phyloP scores from a whole-genome alignment of 2,113 vertebrate genomes.

The Bostrychus sinensis region DNA sequence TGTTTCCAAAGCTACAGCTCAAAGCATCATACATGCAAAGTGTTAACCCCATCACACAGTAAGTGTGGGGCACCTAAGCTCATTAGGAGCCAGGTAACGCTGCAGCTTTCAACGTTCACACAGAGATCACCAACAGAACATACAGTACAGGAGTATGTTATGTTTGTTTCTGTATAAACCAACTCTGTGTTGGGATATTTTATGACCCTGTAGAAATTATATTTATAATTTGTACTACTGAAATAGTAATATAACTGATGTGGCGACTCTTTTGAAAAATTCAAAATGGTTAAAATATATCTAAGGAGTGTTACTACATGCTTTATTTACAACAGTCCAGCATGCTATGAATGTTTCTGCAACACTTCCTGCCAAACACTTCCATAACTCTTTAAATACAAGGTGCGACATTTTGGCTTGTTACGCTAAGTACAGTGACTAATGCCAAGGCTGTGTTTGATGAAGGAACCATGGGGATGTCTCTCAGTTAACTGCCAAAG shows the following conservation, averaged over 20 bases:
- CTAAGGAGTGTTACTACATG: neutral
- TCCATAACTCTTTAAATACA: conserved; percentile 29
- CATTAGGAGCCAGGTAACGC: conserved; percentile 23
- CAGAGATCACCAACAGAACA: conserved; percentile 2
- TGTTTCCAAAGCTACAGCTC: conserved; percentile 51
- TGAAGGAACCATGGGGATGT: conserved; percentile 30
- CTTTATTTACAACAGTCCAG: neutral
- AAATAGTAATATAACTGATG: neutral
- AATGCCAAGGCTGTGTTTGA: conserved; percentile 35
- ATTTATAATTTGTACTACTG: neutral
- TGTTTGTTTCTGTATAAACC: neutral
- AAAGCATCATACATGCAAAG: conserved; percentile 50
- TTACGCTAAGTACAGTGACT: conserved; percentile 57
- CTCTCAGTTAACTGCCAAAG: conserved; percentile 63
- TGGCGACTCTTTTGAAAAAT: neutral
- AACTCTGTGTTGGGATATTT: neutral
- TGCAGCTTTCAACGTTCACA: conserved; percentile 9
- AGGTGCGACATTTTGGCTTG: conserved; percentile 59
- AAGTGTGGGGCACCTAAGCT: conserved; percentile 44
- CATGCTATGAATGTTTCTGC: neutral
- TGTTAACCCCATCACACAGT: conserved; percentile 29
- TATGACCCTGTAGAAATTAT: neutral
- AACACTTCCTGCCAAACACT: conserved; percentile 12
- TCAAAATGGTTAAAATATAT: neutral
- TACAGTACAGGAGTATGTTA: neutral